Evolutionary conservation across 2,888 invertebrate species (phyloP), one percentile per base, ranked within the genome.

Genomic region (Bombylius discolor): DNA sequence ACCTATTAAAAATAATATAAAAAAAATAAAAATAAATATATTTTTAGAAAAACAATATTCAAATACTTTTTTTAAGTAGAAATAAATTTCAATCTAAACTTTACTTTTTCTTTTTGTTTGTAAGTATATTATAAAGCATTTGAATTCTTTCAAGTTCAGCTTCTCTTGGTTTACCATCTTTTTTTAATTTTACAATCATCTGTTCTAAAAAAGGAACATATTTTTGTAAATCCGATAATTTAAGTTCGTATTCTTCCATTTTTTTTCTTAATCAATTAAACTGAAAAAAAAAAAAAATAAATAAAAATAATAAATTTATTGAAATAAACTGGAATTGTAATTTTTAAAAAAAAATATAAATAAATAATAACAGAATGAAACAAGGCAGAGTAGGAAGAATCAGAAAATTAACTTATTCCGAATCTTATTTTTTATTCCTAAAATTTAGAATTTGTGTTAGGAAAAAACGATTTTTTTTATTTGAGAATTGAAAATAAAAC

Each of bases 171-270:
- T 65, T 60, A 42, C 62, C 34, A 32, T 58, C 56, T 5, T 74
- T 79, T 66, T 82, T 81, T 63, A 85, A 71, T 65, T 81, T 79
- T 50, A 75, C 74, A 65, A 86, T 85, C 77, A 87, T 83, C 62
- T 76, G 80, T 66, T 82, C 81, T 69, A 88, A 70, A 67, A 86
- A 86, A n/a, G 87, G 85, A 64, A 86, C 79, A 72, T 83, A 84
- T 64, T 78, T 78, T 72, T 83, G 82, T 76, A 85, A 80, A 67
- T 81, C 81, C 63, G 78, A 76, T 68, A 84, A 78, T 72, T 83
- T 84, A 59, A 67, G 71, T 59, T 80, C 78, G 74, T 83, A 83
- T 5, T n/a, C 33, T 5, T 52, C 52, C 52, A 52, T 52, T 45
- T 33, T 52, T 5, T 13, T 36, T 23, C 2, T 23, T 23, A 23